phyloP scores from a whole-genome alignment of 2,113 vertebrate species.

The Apus apus region DNA sequence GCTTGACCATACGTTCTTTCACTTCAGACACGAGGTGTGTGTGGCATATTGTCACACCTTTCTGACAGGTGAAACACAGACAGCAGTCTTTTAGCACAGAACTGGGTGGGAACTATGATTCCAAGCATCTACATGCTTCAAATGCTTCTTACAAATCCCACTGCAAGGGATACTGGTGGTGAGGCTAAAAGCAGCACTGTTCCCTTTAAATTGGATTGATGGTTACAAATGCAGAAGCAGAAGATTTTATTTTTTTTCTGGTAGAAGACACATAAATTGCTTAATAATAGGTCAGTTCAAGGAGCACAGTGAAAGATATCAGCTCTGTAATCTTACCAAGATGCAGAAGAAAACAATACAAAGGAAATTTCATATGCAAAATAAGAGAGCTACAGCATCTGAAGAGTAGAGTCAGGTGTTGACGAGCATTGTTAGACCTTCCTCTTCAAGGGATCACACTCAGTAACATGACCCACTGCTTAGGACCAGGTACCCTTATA shows the following conservation, averaged over 20 bases:
- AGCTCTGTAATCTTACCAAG: background rate
- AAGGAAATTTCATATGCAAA: background rate
- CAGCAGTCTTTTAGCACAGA: background rate
- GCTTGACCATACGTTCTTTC: background rate
- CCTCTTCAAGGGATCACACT: background rate
- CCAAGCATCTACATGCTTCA: background rate
- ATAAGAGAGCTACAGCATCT: background rate
- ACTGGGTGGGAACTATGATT: fast-evolving
- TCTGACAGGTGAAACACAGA: background rate
- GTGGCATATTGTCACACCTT: background rate
- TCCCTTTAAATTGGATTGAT: background rate
- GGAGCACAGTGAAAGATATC: background rate
- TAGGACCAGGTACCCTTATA: background rate
- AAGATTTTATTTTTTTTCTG: background rate
- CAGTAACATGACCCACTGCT: fast-evolving
- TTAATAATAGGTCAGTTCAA: background rate
- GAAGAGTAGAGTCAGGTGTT: background rate
- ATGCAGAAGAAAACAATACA: background rate
- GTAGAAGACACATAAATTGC: background rate
- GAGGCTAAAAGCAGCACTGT: background rate
- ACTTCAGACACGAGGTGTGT: fast-evolving
- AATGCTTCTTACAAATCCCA: background rate
- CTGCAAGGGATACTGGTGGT: background rate
- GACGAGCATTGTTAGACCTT: background rate
- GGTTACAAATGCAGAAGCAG: background rate